Evolutionary conservation across 1,140 invertebrate species (phyloP).

Genomic region (Latrodectus geometricus): DNA sequence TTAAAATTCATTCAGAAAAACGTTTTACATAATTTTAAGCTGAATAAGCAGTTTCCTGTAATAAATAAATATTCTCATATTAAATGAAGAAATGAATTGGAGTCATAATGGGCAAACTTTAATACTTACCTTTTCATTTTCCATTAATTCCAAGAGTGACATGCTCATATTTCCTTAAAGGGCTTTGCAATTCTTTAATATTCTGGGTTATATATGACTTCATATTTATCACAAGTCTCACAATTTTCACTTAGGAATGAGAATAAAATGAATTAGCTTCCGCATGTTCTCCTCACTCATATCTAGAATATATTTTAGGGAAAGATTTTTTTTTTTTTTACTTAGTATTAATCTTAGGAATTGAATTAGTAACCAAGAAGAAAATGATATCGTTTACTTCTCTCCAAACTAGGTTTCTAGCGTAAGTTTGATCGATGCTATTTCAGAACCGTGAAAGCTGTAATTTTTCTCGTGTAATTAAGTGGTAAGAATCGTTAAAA

Average conservation of each 20-base stretch:
- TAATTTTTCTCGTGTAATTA: constrained; percentile 57
- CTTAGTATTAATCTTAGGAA: constrained; percentile 38
- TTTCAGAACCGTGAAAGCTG: constrained; percentile 29
- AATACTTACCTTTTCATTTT: neutral
- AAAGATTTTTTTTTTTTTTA: constrained; percentile 30
- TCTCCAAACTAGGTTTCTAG: constrained; percentile 2
- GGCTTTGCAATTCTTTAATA: constrained; percentile 12
- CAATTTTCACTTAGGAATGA: constrained; percentile 9
- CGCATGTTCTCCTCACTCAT: neutral
- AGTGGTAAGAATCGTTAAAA: constrained; percentile 50
- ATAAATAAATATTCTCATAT: no score
- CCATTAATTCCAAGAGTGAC: neutral
- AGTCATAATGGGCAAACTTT: neutral
- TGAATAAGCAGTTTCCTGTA: no score
- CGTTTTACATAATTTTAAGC: no score
- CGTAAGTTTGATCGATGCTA: constrained; percentile 35
- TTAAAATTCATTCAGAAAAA: no score
- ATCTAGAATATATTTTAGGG: constrained; percentile 16
- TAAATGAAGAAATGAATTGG: no score
- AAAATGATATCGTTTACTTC: constrained; percentile 44
- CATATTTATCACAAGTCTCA: constrained; percentile 19
- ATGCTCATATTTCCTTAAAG: neutral
- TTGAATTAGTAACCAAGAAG: constrained; percentile 26
- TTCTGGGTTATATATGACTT: constrained; percentile 12
- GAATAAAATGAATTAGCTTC: constrained; percentile 22